Base-by-base conservation (phyloP, 2,113 vertebrate species). In the Onychostoma macrolepis region DNA sequence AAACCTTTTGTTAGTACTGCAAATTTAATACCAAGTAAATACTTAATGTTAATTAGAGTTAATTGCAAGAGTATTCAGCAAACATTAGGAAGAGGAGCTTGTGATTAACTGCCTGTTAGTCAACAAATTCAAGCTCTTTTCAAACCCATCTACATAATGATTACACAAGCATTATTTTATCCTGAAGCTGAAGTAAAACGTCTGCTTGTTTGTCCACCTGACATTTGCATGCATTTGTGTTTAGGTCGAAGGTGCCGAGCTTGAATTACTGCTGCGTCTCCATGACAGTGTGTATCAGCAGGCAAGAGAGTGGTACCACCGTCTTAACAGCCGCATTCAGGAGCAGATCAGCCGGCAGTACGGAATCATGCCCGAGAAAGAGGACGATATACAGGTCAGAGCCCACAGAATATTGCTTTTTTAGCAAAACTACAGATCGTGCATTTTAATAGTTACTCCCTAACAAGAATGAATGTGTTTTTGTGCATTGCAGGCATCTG, bases 321-420 rank as follows among this genome's bases (percentile, higher is more conserved):
- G 95, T 15, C 93, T 97, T 0, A 90, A 92, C 2, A 92, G 91
- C n/a, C 93, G 92, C 11, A 88, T 95, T 53, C 94, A 94, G 6
- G 95, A 96, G 38, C 96, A 96, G 86, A 91, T 96, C 61, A 89
- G 92, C 90, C 92, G 92, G 69, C 96, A 97, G 80, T 95, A 96
- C 0, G 96, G 96, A 11, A 86, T 90, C 0, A 94, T 97, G 93
- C 97, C 97, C 0, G 94, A 96, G 7, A 96, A 93, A 89, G 96
- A 97, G 0, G 95, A 96, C 36, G 89, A 97, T 89, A 96, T 98
- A 85, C 97, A 98, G 96, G 97, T 98, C 89, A 33, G 88, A 61
- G 6, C n/a, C 7, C 21, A 21, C 45, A 12, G 43, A 41, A 69
- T 30, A 21, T 19, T 67, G 33, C 56, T 91, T 6, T 26, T 84